These are phyloP conservation scores for Pseudeuparius sepicola DNA, from an alignment of 2,888 invertebrate genomes.

Conservation along the genomic window DNA sequence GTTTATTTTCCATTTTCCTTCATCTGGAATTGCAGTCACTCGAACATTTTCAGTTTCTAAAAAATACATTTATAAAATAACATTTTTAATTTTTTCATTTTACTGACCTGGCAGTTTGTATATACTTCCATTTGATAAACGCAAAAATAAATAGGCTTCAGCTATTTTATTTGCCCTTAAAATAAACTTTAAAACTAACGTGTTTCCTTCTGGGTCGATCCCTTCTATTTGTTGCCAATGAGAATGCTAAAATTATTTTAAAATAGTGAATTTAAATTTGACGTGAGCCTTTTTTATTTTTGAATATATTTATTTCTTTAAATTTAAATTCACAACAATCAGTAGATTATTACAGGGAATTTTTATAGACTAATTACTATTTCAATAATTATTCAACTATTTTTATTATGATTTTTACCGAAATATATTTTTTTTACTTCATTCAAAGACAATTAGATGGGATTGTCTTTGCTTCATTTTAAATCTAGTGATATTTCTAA, in stretches of 20 bases:
- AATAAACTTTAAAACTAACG: slow-evolving; percentile 45
- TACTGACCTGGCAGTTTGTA: slow-evolving; percentile 40
- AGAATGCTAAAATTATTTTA: slow-evolving; percentile 36
- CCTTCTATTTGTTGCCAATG: slow-evolving; percentile 44
- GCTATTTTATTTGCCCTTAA: slow-evolving; percentile 42
- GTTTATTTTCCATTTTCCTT: slow-evolving; percentile 48
- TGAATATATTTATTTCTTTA: background rate
- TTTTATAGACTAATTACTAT: too few species aligned
- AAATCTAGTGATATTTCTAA: too few species aligned
- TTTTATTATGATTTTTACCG: too few species aligned
- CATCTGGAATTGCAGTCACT: slow-evolving; percentile 34
- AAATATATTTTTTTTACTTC: too few species aligned
- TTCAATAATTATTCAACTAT: too few species aligned
- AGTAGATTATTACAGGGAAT: too few species aligned
- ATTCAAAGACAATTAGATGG: too few species aligned
- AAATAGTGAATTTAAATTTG: slow-evolving; percentile 1
- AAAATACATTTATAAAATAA: slow-evolving; percentile 22
- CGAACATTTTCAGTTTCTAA: slow-evolving; percentile 26
- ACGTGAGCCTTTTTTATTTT: too few species aligned
- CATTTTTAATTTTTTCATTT: slow-evolving; percentile 1
- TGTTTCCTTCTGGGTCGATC: slow-evolving; percentile 46
- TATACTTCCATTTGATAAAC: slow-evolving; percentile 36
- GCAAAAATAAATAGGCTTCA: slow-evolving; percentile 48
- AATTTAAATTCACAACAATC: too few species aligned
- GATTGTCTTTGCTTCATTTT: too few species aligned